Conservation (phyloP, 2,113 vertebrate genomes). For the Dunckerocampus dactyliophorus region DNA sequence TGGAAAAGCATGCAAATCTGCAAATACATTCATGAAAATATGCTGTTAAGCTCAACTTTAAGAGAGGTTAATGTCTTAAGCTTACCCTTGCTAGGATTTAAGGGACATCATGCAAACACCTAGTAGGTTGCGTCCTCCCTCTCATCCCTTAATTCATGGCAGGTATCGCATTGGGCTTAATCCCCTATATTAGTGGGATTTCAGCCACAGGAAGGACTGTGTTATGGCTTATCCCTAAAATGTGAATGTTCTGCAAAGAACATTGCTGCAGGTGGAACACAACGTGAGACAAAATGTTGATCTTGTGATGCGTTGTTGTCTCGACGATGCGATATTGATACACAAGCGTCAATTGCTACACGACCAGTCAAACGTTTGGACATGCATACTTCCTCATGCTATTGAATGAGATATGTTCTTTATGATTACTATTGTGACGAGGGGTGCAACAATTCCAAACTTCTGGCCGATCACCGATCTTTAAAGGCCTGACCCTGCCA, state of each 20-base stretch:
- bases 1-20: neutral
- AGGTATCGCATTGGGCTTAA: neutral
- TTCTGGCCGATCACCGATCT: too few species aligned
- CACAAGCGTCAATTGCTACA: too few species aligned
- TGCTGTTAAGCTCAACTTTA: neutral
- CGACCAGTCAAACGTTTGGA: too few species aligned
- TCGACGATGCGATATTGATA: too few species aligned
- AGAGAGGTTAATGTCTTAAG: neutral
- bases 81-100: neutral
- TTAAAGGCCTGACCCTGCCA: too few species aligned
- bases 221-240: neutral
- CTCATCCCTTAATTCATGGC: slow-evolving; percentile 1
- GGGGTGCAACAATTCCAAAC: too few species aligned
- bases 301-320: too few species aligned
- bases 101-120: neutral
- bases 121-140: neutral
- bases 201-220: neutral
- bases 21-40: neutral
- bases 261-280: neutral
- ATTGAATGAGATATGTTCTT: too few species aligned
- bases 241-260: neutral
- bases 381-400: too few species aligned
- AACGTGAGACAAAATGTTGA: neutral
- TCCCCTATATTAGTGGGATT: neutral
- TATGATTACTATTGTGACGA: too few species aligned